Conservation (phyloP, 1,140 invertebrate genomes). For the Drosophila funebris region DNA sequence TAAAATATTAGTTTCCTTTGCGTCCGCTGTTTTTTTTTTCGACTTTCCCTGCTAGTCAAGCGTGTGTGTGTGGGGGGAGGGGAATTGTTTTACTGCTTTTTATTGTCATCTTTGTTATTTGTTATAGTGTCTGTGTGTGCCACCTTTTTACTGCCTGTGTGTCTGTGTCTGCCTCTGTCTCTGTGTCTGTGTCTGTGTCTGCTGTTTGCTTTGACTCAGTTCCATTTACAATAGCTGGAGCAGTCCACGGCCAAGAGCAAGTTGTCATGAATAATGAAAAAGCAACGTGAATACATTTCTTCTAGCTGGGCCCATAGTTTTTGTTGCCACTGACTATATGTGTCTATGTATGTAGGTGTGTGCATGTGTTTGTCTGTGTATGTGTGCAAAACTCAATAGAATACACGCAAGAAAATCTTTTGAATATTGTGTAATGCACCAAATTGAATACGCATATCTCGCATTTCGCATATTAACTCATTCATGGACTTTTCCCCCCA, state of each 20-base stretch:
- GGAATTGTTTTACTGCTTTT: slow-evolving; percentile 80
- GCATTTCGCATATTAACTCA: no score
- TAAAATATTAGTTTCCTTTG: slow-evolving; percentile 80
- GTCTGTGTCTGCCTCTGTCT: slow-evolving; percentile 1
- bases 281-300: slow-evolving; percentile 77
- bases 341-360: slow-evolving; percentile 1
- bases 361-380: slow-evolving; percentile 10
- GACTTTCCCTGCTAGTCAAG: slow-evolving; percentile 31
- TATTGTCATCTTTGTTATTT: slow-evolving; percentile 81
- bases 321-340: background rate
- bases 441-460: background rate
- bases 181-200: slow-evolving; percentile 46
- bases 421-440: background rate
- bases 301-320: slow-evolving; percentile 23
- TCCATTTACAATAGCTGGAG: slow-evolving; percentile 50
- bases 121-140: background rate
- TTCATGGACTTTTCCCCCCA: no score
- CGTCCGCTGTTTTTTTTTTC: slow-evolving; percentile 29
- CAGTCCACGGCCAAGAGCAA: slow-evolving; percentile 58
- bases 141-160: background rate
- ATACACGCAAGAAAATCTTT: slow-evolving; percentile 23
- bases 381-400: background rate
- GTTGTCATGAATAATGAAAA: slow-evolving; percentile 82
- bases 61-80: background rate
- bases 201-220: slow-evolving; percentile 71